A percentile compares a stretch with the other conserved stretches of the same genome.
phyloP scores from a whole-genome alignment of 2,113 vertebrate species.

The Protobothrops flavoviridis region DNA sequence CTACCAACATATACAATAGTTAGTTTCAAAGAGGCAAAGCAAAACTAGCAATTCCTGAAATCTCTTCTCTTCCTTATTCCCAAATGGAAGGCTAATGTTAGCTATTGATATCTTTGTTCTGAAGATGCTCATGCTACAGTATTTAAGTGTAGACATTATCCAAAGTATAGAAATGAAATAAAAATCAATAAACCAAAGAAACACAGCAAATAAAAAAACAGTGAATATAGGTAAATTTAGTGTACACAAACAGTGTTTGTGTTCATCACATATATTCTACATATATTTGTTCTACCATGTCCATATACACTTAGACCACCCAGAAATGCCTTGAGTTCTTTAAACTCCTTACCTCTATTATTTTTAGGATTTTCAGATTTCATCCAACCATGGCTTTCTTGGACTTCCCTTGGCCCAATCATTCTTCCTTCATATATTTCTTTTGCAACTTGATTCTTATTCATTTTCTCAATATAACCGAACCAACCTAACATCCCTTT shows the following conservation, averaged over 20 bases:
- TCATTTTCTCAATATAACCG: not conserved
- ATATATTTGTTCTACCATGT: not conserved
- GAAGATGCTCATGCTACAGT: not conserved
- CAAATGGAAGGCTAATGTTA: not conserved
- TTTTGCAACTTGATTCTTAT: not conserved
- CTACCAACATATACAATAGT: not conserved
- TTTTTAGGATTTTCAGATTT: not conserved
- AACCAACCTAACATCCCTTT: not conserved
- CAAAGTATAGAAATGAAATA: not conserved
- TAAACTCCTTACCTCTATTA: not conserved
- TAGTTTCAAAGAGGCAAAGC: not conserved
- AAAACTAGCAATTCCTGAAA: not conserved
- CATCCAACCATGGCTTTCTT: not conserved
- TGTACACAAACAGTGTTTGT: not conserved
- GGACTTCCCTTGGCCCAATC: not conserved
- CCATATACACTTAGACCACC: not conserved
- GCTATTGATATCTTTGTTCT: not conserved
- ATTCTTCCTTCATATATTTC: not conserved
- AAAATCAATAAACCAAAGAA: not conserved
- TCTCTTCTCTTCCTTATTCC: not conserved
- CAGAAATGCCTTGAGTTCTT: not conserved
- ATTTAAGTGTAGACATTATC: not conserved
- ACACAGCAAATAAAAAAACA: not conserved
- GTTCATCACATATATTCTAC: not conserved
- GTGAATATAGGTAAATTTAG: not conserved